A percentile compares a stretch with the other conserved stretches of the same genome.
These are phyloP conservation scores for Amphipyra tragopoginis DNA, from an alignment of 2,888 invertebrate species.

Conservation along the genomic window DNA sequence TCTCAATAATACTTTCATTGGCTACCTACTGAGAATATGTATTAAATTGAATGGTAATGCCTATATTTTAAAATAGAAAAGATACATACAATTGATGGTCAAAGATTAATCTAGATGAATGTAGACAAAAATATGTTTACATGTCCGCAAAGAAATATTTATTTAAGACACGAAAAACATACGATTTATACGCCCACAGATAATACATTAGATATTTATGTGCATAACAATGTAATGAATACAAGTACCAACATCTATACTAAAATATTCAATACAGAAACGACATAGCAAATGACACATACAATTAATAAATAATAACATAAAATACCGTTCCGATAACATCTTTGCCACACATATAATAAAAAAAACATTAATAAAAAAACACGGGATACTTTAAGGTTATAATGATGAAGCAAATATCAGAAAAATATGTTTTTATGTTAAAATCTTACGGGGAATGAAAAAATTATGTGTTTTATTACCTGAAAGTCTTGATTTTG, in stretches of 20 bases:
- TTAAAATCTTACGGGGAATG: constrained; percentile 9
- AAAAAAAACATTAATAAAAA: constrained; percentile 50
- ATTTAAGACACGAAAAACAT: background rate
- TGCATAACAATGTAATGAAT: constrained; percentile 25
- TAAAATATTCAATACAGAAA: constrained; percentile 1
- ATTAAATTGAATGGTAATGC: constrained; percentile 12
- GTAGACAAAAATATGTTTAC: background rate
- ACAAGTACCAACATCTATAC: constrained; percentile 11
- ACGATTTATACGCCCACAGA: constrained; percentile 17
- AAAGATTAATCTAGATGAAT: constrained; percentile 13
- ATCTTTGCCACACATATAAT: background rate
- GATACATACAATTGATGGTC: background rate
- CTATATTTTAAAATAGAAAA: constrained; percentile 24
- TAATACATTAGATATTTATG: constrained; percentile 4
- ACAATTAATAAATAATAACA: constrained; percentile 3
- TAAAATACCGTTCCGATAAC: constrained; percentile 18
- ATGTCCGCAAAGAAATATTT: constrained; percentile 2
- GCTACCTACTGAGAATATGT: background rate
- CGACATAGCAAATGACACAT: background rate
- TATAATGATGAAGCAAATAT: constrained; percentile 80
- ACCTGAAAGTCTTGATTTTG: constrained; percentile 88
- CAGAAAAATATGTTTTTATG: constrained; percentile 12
- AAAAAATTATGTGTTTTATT: constrained; percentile 53
- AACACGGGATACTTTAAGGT: constrained; percentile 66
- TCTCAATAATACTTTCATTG: constrained; percentile 47